These are phyloP conservation scores for Lepidocolaptes lacrymiger DNA, from an alignment of 2,797 vertebrate genomes.

Conservation along the genomic window DNA sequence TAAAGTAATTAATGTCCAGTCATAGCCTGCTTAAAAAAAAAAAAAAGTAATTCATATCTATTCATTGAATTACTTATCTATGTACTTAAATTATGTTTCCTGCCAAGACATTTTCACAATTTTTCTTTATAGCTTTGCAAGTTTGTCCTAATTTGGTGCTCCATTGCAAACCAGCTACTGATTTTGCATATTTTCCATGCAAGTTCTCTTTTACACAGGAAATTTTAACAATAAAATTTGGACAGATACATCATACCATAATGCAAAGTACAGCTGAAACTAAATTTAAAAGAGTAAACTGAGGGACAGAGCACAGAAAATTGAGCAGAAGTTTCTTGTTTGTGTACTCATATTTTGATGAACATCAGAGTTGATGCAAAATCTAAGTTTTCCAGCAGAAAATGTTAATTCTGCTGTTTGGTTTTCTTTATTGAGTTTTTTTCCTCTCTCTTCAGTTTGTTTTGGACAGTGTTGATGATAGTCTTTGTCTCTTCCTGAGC, in stretches of 20 bases:
- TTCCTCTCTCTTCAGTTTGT: neutral
- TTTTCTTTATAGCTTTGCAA: neutral
- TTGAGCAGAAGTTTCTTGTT: neutral
- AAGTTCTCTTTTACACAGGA: neutral
- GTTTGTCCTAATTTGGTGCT: neutral
- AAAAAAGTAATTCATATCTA: neutral
- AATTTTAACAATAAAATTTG: slow-evolving; percentile 8
- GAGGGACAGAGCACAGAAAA: neutral
- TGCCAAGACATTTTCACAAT: neutral
- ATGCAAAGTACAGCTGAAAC: neutral
- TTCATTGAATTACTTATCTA: neutral
- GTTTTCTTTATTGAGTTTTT: neutral
- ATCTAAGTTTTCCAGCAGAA: neutral
- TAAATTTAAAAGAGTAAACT: neutral
- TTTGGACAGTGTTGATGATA: neutral
- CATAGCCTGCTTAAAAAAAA: neutral
- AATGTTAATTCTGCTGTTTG: neutral
- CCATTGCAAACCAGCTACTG: neutral
- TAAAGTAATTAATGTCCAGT: neutral
- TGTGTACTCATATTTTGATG: neutral
- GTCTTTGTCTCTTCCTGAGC: neutral
- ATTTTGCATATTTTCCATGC: slow-evolving; percentile 1
- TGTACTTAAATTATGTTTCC: neutral
- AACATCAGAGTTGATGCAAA: neutral
- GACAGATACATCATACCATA: neutral